Conservation (phyloP, 2,113 vertebrate genomes). For the Anas platyrhynchos region DNA sequence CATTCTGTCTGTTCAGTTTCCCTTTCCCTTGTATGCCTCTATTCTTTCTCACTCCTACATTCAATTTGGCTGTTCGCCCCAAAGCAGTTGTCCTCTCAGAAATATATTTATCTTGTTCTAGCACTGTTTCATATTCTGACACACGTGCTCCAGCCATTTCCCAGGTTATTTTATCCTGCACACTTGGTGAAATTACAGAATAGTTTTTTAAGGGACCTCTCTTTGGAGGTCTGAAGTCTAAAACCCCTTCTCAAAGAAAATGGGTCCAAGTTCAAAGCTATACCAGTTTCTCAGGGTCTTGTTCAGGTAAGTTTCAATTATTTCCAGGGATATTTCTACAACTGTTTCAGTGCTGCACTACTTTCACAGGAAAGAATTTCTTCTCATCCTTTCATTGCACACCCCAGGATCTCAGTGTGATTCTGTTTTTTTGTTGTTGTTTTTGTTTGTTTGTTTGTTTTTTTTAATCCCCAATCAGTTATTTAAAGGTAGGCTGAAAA, state of each 20-base stretch:
- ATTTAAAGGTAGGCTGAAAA: neutral
- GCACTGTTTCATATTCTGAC: neutral
- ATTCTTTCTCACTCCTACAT: neutral
- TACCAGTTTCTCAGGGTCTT: neutral
- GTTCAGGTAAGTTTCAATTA: neutral
- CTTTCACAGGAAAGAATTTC: neutral
- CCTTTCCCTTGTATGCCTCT: neutral
- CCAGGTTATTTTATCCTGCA: rapidly evolving
- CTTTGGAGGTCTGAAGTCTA: neutral
- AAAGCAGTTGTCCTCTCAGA: neutral
- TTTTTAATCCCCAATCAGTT: neutral
- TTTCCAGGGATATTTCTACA: neutral
- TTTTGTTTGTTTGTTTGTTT: no score
- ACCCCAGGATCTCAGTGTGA: neutral
- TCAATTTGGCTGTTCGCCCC: neutral
- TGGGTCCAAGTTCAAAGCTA: neutral
- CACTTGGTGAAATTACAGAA: neutral
- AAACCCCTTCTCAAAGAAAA: neutral
- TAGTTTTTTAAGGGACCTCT: neutral
- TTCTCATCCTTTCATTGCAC: neutral
- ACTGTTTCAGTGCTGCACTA: neutral
- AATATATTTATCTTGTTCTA: neutral
- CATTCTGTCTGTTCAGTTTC: neutral
- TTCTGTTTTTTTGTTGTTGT: neutral
- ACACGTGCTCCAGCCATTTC: neutral